phyloP scores from a whole-genome alignment of 2,888 invertebrate genomes.

The Augiades crinisus region DNA sequence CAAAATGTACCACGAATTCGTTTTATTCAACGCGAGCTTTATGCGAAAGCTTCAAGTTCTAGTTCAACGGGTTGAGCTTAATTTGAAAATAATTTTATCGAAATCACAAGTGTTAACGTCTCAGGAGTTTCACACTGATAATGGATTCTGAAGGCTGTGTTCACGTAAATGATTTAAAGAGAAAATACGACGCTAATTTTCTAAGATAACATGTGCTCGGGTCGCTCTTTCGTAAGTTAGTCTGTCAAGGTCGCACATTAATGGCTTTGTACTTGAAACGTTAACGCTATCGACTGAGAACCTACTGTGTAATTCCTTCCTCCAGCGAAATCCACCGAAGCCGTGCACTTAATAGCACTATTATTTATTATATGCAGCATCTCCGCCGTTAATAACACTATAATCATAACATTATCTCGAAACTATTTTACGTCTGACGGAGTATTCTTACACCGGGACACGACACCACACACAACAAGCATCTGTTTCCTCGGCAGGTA shows the following conservation, averaged over 20 bases:
- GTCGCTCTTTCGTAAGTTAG: constrained; percentile 62
- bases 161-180: constrained; percentile 39
- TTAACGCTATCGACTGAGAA: constrained; percentile 43
- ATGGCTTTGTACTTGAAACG: constrained; percentile 66
- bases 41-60: constrained; percentile 1
- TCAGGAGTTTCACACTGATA: constrained; percentile 23
- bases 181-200: constrained; percentile 66
- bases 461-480: constrained; percentile 53
- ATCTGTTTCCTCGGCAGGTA: constrained; percentile 53
- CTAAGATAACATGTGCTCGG: constrained; percentile 58
- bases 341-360: constrained; percentile 37
- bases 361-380: constrained; percentile 40
- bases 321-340: constrained; percentile 38
- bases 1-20: neutral
- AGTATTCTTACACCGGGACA: constrained; percentile 38
- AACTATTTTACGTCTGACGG: constrained; percentile 31
- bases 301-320: constrained; percentile 40
- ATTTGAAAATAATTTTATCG: neutral
- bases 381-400: constrained; percentile 39
- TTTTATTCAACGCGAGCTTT: neutral
- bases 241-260: constrained; percentile 67
- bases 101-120: neutral
- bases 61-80: neutral
- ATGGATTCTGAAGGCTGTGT: constrained; percentile 35
- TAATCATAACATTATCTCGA: constrained; percentile 34